A percentile compares a stretch with the other conserved stretches of the same genome.
Conservation (phyloP, 1,140 invertebrate genomes). For the Nasonia giraulti region DNA sequence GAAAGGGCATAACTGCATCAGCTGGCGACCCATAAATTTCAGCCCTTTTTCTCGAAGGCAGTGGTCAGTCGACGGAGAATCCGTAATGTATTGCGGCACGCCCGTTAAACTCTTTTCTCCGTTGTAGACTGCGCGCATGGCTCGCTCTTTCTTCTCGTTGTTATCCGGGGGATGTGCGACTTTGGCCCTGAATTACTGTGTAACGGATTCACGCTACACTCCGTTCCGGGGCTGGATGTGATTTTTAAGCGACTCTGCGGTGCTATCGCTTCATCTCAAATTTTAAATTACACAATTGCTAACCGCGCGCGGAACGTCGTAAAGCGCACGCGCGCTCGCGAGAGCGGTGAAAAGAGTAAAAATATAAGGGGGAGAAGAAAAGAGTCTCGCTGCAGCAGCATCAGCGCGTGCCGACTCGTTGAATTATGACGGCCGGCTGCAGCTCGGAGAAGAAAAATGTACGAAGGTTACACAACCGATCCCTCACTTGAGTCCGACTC, state of each 20-base stretch:
- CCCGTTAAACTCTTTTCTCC: conserved; percentile 11
- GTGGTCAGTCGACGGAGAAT: not conserved
- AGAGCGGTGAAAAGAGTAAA: too few relatives aligned
- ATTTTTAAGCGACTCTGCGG: too few relatives aligned
- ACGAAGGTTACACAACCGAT: not conserved
- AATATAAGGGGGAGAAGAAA: too few relatives aligned
- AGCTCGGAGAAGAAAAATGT: not conserved
- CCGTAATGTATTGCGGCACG: conserved; percentile 5
- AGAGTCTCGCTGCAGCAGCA: not conserved
- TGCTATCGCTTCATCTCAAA: too few relatives aligned
- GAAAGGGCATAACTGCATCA: conserved; percentile 1
- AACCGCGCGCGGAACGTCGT: too few relatives aligned
- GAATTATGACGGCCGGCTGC: conserved; percentile 4
- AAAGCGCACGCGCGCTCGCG: too few relatives aligned
- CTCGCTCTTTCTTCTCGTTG: not conserved
- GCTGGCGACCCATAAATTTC: conserved; percentile 20
- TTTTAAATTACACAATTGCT: too few relatives aligned
- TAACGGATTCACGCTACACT: too few relatives aligned
- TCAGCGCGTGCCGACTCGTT: not conserved
- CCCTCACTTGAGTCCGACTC: conserved; percentile 4
- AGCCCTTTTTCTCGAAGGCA: not conserved
- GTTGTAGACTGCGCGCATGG: not conserved
- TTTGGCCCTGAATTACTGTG: not conserved
- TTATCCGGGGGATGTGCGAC: not conserved
- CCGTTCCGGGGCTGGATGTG: too few relatives aligned